Percentiles rank a stretch among this genome's conserved stretches.
phyloP scores from a whole-genome alignment of 2,113 vertebrate species.

The Vidua macroura region DNA sequence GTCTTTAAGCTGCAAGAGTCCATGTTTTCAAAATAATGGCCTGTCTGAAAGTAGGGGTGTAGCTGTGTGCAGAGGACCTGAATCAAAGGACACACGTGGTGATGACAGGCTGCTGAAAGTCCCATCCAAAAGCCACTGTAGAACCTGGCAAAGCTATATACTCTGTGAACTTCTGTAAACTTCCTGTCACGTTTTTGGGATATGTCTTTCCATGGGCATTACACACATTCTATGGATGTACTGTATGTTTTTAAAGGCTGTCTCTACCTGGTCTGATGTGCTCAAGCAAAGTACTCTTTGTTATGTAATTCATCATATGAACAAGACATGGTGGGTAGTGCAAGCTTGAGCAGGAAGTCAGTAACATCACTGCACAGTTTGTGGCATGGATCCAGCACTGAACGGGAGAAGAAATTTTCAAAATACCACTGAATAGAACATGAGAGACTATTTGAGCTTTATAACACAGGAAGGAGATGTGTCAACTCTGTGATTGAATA shows the following conservation, averaged over 20 bases:
- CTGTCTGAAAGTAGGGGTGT: neutral
- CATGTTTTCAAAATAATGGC: neutral
- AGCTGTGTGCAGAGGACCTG: neutral
- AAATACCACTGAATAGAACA: neutral
- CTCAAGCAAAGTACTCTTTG: neutral
- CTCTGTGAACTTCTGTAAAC: neutral
- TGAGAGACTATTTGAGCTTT: neutral
- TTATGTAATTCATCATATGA: neutral
- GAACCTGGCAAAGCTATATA: accelerated
- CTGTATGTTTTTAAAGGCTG: neutral
- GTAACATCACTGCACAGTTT: neutral
- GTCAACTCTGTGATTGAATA: neutral
- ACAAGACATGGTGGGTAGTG: accelerated
- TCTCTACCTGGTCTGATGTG: neutral
- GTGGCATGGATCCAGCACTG: neutral
- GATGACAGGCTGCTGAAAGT: neutral
- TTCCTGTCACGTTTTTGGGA: neutral
- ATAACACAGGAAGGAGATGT: neutral
- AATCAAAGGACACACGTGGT: neutral
- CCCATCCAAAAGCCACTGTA: neutral
- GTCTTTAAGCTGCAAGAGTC: neutral
- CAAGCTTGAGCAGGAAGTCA: neutral
- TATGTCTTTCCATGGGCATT: neutral
- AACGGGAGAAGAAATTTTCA: neutral
- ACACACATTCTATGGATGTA: accelerated